Evolutionary conservation across 2,888 invertebrate genomes (phyloP).

Genomic region (Parochlus steinenii): DNA sequence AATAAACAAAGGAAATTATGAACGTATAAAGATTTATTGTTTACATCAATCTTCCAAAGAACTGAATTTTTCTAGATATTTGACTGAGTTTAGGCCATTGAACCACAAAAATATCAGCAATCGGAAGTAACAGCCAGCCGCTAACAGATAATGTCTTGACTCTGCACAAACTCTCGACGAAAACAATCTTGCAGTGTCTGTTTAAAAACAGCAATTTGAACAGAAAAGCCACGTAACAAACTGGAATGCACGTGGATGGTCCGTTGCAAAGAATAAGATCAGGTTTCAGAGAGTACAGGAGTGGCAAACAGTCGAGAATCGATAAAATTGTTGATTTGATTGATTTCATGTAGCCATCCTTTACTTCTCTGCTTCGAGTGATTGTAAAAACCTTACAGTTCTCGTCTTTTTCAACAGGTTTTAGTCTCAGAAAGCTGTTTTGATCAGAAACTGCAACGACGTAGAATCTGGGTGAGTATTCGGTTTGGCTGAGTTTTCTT

Average conservation of each 20-base stretch:
- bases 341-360: slow-evolving; percentile 68
- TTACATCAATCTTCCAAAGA: slow-evolving; percentile 57
- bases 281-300: slow-evolving; percentile 53
- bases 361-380: slow-evolving; percentile 73
- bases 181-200: slow-evolving; percentile 57
- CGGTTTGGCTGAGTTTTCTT: slow-evolving; percentile 38
- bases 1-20: slow-evolving; percentile 11
- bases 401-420: slow-evolving; percentile 30
- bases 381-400: slow-evolving; percentile 39
- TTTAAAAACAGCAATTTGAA: slow-evolving; percentile 48
- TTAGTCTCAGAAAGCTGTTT: slow-evolving; percentile 55
- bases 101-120: slow-evolving; percentile 76
- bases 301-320: slow-evolving; percentile 45
- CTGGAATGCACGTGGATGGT: slow-evolving; percentile 90
- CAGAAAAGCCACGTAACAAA: slow-evolving; percentile 63
- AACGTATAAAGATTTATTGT: slow-evolving; percentile 6
- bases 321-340: slow-evolving; percentile 62
- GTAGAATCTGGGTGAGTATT: slow-evolving; percentile 60
- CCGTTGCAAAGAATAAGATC: slow-evolving; percentile 83
- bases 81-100: slow-evolving; percentile 75
- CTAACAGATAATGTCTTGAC: slow-evolving; percentile 77
- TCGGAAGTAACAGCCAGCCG: slow-evolving; percentile 67
- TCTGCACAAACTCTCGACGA: slow-evolving; percentile 89
- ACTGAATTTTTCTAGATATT: slow-evolving; percentile 49
- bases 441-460: slow-evolving; percentile 61